phyloP scores from a whole-genome alignment of 2,888 invertebrate genomes.

The Eubasilissa splendida region DNA sequence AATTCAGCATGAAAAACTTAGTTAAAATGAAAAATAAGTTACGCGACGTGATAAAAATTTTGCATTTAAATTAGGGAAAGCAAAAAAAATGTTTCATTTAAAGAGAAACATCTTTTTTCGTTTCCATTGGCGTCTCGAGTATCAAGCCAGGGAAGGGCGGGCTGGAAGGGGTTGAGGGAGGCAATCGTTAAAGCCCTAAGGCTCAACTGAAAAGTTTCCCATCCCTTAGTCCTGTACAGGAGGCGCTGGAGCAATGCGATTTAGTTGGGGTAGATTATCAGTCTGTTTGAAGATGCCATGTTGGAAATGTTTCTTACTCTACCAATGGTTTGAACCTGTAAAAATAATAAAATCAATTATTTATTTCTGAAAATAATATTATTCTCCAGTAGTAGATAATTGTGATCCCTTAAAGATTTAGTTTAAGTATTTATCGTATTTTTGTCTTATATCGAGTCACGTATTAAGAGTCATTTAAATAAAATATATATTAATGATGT shows the following conservation, averaged over 20 bases:
- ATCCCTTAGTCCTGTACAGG: background rate
- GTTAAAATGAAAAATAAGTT: constrained; percentile 25
- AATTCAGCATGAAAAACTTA: constrained; percentile 13
- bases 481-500: no score
- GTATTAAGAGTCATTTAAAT: no score
- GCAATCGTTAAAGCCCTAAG: constrained; percentile 21
- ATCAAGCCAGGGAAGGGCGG: background rate
- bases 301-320: background rate
- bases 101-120: constrained; percentile 9
- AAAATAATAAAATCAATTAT: no score
- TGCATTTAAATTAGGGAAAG: constrained; percentile 18
- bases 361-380: no score
- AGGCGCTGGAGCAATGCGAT: constrained; percentile 19
- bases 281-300: background rate
- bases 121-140: background rate
- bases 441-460: no score
- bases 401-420: no score
- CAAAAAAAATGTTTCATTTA: constrained; percentile 14
- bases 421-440: no score
- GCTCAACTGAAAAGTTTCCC: constrained; percentile 7
- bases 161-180: constrained; percentile 2
- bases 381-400: no score
- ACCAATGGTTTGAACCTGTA: no score
- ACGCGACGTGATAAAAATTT: constrained; percentile 12
- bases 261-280: constrained; percentile 14